phyloP scores from a whole-genome alignment of 2,888 invertebrate genomes.

The Cryptocephalus primarius region DNA sequence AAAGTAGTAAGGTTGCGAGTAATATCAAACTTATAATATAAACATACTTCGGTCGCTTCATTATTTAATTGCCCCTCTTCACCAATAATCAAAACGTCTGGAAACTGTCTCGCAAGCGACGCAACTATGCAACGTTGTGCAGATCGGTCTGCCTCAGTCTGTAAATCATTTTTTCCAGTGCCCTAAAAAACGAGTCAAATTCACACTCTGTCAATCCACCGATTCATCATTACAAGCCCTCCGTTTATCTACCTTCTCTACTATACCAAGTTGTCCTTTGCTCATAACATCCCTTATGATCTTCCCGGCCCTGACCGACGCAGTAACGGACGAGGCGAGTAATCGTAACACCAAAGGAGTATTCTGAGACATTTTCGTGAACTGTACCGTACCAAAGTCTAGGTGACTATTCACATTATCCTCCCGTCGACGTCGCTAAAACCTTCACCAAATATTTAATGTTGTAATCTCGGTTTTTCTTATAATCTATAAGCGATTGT shows the following conservation, averaged over 20 bases:
- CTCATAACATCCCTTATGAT: conserved; percentile 87
- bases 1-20: too few relatives aligned
- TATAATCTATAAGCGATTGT: too few relatives aligned
- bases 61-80: conserved; percentile 62
- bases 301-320: conserved; percentile 73
- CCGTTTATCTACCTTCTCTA: conserved; percentile 63
- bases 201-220: too few relatives aligned
- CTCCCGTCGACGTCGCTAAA: too few relatives aligned
- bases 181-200: conserved; percentile 11
- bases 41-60: conserved; percentile 33
- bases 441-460: too few relatives aligned
- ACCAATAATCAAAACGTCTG: conserved; percentile 73
- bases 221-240: not conserved
- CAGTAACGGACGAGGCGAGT: conserved; percentile 67
- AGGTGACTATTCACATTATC: too few relatives aligned
- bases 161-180: conserved; percentile 74
- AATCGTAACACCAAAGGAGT: conserved; percentile 57
- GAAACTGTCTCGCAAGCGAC: conserved; percentile 75
- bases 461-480: too few relatives aligned
- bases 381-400: too few relatives aligned
- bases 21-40: not conserved
- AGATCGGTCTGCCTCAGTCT: conserved; percentile 95
- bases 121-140: conserved; percentile 90
- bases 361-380: conserved; percentile 30
- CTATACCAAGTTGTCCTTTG: conserved; percentile 80